phyloP scores from a whole-genome alignment of 2,113 vertebrate species.

The Murina feae region DNA sequence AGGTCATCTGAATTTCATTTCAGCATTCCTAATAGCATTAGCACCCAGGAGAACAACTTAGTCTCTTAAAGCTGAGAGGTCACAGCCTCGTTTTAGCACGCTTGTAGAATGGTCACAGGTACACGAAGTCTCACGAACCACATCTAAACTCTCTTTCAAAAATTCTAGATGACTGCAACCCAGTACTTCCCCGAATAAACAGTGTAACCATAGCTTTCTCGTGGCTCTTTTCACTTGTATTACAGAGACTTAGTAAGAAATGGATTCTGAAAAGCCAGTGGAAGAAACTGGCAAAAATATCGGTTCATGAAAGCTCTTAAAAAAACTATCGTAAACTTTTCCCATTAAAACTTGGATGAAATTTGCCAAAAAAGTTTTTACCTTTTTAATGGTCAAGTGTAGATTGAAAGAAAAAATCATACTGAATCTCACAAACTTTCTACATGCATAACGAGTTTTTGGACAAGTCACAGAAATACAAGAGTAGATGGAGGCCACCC shows the following conservation, averaged over 20 bases:
- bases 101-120: slow-evolving; percentile 38
- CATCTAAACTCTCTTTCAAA: slow-evolving; percentile 36
- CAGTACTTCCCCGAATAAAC: slow-evolving; percentile 32
- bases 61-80: slow-evolving; percentile 21
- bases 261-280: slow-evolving; percentile 25
- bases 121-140: slow-evolving; percentile 50
- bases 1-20: slow-evolving; percentile 34
- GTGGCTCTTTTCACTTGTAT: slow-evolving; percentile 45
- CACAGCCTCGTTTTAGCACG: slow-evolving; percentile 17
- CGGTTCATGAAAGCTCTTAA: slow-evolving; percentile 40
- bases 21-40: background rate
- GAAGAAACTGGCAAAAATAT: slow-evolving; percentile 36
- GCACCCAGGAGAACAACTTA: background rate
- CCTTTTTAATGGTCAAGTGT: slow-evolving; percentile 22
- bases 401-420: slow-evolving; percentile 36
- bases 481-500: slow-evolving; percentile 48
- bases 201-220: slow-evolving; percentile 6
- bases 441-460: slow-evolving; percentile 24
- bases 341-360: slow-evolving; percentile 62
- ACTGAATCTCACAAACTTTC: slow-evolving; percentile 27
- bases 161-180: slow-evolving; percentile 13
- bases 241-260: slow-evolving; percentile 24
- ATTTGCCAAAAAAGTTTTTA: slow-evolving; percentile 4
- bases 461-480: slow-evolving; percentile 37
- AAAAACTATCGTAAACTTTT: slow-evolving; percentile 56